Evolutionary conservation across 2,797 vertebrate species (phyloP).

Genomic region (Liasis olivaceus): DNA sequence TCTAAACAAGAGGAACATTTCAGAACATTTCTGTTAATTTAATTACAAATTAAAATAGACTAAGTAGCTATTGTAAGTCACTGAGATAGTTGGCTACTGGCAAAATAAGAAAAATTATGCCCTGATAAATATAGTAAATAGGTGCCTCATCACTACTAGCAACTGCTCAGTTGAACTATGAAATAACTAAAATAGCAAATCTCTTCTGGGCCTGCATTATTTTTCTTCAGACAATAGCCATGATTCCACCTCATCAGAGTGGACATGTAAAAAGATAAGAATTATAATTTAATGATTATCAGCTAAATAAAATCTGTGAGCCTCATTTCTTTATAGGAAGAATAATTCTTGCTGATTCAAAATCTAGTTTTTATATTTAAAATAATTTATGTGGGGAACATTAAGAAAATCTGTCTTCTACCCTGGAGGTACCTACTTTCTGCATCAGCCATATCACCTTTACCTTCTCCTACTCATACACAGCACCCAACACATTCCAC

Average conservation of each 20-base stretch:
- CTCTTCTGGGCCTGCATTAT: not conserved
- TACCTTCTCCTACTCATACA: too few species aligned
- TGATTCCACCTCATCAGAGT: not conserved
- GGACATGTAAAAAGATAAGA: not conserved
- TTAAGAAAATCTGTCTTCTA: too few species aligned
- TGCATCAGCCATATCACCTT: too few species aligned
- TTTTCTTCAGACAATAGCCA: not conserved
- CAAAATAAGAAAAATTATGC: too few species aligned
- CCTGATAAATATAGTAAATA: too few species aligned
- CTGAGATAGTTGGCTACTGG: too few species aligned
- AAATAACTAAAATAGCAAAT: not conserved
- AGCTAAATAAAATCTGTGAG: not conserved
- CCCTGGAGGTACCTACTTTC: too few species aligned
- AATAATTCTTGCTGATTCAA: not conserved
- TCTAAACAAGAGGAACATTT: constrained; percentile 11
- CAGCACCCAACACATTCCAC: too few species aligned
- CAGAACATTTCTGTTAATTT: constrained; percentile 16
- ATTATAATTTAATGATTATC: not conserved
- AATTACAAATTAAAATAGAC: constrained; percentile 26
- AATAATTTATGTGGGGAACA: too few species aligned
- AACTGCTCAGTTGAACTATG: too few species aligned
- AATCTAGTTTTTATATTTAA: not conserved
- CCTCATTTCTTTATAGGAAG: not conserved
- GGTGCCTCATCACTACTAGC: too few species aligned
- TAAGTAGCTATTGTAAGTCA: not conserved